Evolutionary conservation across 2,888 invertebrate species (phyloP), one percentile per base, ranked within the genome.

Genomic region (Xestoiulus laeticollis): DNA sequence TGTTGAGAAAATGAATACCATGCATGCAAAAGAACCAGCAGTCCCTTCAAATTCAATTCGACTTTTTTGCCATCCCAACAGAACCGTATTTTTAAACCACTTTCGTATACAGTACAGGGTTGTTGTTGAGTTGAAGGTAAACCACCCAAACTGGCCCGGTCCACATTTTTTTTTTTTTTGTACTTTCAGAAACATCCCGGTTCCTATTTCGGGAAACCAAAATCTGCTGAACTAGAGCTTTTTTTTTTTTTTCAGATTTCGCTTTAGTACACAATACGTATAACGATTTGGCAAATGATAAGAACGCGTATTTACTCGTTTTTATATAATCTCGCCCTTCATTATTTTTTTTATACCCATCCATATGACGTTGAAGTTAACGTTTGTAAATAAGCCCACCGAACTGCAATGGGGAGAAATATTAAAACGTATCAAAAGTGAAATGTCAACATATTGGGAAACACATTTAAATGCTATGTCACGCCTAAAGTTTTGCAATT

Each of bases 141-240:
- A 53, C 53, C 53, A 53, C 53, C 53, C 53, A 53, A 53, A 53
- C 53, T 53, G 53, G 53, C 19, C 53, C 53, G 53, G 53, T n/a
- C 53, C 53, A 53, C 53, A 53, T n/a, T 53, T 53, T 16, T 53
- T 53, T 1, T 48, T 16, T 16, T 48, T 48, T 48, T 48, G 14
- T 53, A 0, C 19, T n/a, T 16, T 4, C 19, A 53, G n/a, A n/a
- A 16, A n/a, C 53, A 53, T 53, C 53, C n/a, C 53, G 53, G 53
- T 19, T 53, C 53, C 53, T 53, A 53, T 53, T 53, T 53, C 53
- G 53, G 53, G 53, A 16, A 5, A 53, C n/a, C 1, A n/a, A 48
- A 53, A 53, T 48, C 53, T 53, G 53, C 53, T 53, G 53, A 53
- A 53, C 53, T n/a, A 19, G 19, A n/a, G 16, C 48, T 48, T 48